phyloP scores from a whole-genome alignment of 2,797 vertebrate species.

The Diglossa cyanea region DNA sequence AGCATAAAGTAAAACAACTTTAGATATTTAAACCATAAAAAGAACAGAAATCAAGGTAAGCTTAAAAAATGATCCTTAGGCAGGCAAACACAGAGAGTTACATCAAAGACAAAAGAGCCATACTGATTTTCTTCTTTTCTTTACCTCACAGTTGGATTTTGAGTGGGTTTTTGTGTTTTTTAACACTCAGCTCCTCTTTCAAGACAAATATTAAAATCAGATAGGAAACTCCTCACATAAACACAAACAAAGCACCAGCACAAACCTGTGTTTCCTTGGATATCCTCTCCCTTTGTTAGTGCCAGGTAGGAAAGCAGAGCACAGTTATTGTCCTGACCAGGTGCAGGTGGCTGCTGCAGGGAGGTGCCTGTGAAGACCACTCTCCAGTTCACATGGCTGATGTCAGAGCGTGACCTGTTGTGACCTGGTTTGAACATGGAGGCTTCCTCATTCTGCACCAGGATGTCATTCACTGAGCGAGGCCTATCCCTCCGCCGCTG shows the following conservation, averaged over 20 bases:
- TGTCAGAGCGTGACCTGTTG: constrained; percentile 88
- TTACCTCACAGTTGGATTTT: background rate
- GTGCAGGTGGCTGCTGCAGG: constrained; percentile 33
- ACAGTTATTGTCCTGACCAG: constrained; percentile 55
- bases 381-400: constrained; percentile 74
- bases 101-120: background rate
- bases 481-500: constrained; percentile 89
- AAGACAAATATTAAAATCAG: background rate
- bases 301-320: constrained; percentile 63
- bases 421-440: constrained; percentile 89
- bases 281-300: constrained; percentile 62
- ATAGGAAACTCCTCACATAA: background rate
- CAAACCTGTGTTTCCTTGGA: constrained; percentile 80
- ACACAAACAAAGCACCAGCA: background rate
- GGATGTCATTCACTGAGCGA: constrained; percentile 91
- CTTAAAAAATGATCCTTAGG: background rate
- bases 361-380: constrained; percentile 60
- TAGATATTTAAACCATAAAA: background rate
- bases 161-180: background rate
- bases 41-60: background rate
- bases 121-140: background rate
- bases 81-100: background rate
- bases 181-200: background rate
- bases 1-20: background rate
- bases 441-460: constrained; percentile 82